Evolutionary conservation across 2,113 vertebrate species (phyloP).

Genomic region (Macquaria australasica): DNA sequence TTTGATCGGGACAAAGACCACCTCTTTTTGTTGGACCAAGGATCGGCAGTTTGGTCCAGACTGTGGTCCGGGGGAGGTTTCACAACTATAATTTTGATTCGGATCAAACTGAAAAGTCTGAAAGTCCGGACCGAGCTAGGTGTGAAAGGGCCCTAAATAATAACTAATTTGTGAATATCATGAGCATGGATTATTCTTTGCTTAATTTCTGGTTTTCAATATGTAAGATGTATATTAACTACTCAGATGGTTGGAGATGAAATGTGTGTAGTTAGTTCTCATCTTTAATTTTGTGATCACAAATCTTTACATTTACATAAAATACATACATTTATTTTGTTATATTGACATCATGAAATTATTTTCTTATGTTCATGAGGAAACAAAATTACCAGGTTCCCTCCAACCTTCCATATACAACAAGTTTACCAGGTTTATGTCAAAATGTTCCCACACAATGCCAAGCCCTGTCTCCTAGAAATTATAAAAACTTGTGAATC

Average conservation of each 20-base stretch:
- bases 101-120: not conserved
- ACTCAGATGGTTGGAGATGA: not conserved
- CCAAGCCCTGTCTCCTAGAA: not conserved
- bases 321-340: not conserved
- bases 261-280: constrained; percentile 2
- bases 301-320: not conserved
- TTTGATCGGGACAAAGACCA: not conserved
- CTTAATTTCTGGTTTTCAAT: constrained; percentile 25
- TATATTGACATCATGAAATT: not conserved
- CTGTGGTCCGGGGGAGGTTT: not conserved
- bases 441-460: not conserved
- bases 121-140: not conserved
- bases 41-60: not conserved
- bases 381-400: not conserved
- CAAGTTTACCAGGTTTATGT: not conserved
- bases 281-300: not conserved
- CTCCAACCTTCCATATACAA: not conserved
- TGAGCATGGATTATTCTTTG: constrained; percentile 26
- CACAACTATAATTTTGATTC: not conserved
- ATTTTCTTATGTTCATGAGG: not conserved
- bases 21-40: too few species aligned
- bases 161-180: constrained; percentile 11
- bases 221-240: constrained; percentile 14
- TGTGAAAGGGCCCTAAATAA: not conserved
- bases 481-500: not conserved